These are phyloP conservation scores for Hypolimnas misippus DNA, from an alignment of 2,888 invertebrate species.

Conservation along the genomic window DNA sequence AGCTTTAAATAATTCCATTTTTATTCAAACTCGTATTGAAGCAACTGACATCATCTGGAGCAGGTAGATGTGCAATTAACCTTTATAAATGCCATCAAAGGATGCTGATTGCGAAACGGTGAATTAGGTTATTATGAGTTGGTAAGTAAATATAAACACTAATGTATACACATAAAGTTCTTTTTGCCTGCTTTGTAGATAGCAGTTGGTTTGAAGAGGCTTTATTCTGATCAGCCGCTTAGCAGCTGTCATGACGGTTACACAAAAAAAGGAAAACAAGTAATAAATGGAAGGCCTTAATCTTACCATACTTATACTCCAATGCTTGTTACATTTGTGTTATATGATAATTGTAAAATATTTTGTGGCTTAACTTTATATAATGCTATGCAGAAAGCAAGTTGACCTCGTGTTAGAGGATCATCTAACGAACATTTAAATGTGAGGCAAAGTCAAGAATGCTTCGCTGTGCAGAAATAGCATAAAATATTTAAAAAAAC, in stretches of 20 bases:
- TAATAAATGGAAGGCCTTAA: too few relatives aligned
- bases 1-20: too few relatives aligned
- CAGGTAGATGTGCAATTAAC: constrained; percentile 40
- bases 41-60: constrained; percentile 26
- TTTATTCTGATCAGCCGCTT: constrained; percentile 10
- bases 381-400: constrained; percentile 10
- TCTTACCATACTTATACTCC: too few relatives aligned
- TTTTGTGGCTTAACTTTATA: constrained; percentile 1
- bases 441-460: constrained; percentile 17
- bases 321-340: not conserved
- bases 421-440: constrained; percentile 22
- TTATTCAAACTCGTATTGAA: too few relatives aligned
- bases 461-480: constrained; percentile 11
- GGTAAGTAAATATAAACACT: constrained; percentile 17
- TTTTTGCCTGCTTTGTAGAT: constrained; percentile 21
- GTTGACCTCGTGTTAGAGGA: constrained; percentile 22
- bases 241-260: constrained; percentile 18
- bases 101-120: constrained; percentile 39
- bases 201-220: constrained; percentile 16
- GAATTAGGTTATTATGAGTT: constrained; percentile 7
- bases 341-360: not conserved
- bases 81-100: constrained; percentile 45
- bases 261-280: constrained; percentile 2
- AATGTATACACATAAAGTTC: constrained; percentile 33
- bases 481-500: constrained; percentile 15